phyloP scores from a whole-genome alignment of 2,113 vertebrate genomes.

The Saccopteryx leptura region DNA sequence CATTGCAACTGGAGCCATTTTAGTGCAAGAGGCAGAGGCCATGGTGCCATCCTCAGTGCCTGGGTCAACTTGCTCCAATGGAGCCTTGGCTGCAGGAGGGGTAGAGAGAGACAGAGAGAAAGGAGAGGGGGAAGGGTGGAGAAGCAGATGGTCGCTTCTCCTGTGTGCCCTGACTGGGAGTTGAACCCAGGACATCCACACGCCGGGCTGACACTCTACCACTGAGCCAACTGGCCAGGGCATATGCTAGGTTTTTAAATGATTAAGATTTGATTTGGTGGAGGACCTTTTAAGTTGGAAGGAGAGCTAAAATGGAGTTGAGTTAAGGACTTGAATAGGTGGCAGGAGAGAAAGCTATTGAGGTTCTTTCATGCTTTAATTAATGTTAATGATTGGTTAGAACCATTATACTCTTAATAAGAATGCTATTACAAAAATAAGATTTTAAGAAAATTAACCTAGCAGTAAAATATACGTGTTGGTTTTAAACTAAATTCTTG shows the following conservation, averaged over 20 bases:
- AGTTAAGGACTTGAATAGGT: not conserved
- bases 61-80: too few species aligned
- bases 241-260: not conserved
- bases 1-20: too few species aligned
- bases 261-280: not conserved
- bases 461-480: constrained; percentile 31
- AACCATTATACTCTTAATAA: constrained; percentile 29
- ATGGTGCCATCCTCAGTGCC: too few species aligned
- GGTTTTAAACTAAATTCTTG: constrained; percentile 72
- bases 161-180: too few species aligned
- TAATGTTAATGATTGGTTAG: constrained; percentile 12
- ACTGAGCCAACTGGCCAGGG: too few species aligned
- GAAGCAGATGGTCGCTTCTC: too few species aligned
- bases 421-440: not conserved
- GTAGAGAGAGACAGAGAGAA: too few species aligned
- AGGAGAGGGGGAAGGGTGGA: too few species aligned
- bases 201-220: too few species aligned
- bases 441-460: constrained; percentile 21
- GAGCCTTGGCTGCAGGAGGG: too few species aligned
- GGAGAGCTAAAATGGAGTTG: constrained; percentile 17
- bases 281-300: constrained; percentile 5
- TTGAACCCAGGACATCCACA: too few species aligned
- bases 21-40: too few species aligned
- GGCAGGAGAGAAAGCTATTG: not conserved
- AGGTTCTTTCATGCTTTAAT: constrained; percentile 27